Base-by-base conservation (phyloP, 1,140 invertebrate species). In the Caenorhabditis brenneri region DNA sequence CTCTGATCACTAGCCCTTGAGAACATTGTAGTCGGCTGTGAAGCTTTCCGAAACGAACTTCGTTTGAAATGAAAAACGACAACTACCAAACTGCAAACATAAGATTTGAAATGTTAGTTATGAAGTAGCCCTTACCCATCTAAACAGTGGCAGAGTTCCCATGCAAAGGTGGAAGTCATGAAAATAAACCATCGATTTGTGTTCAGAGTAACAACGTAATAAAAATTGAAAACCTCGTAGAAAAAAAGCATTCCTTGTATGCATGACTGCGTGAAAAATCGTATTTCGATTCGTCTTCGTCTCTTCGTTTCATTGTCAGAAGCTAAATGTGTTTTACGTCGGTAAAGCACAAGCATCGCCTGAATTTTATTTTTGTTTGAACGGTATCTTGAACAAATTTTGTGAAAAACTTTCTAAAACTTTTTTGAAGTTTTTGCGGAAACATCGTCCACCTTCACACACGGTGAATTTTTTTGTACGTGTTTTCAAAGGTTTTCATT, bases 221-320 rank as follows among this genome's bases (percentile, higher is more conserved):
- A 82, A 22, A 82, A 82, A 36, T 82, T 82, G 42, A 82, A 48
- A 7, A 82, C 39, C 27, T 82, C 81, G 16, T 82, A 82, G 60
- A 82, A 82, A 24, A 82, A 82, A 12, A 82, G 16, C 12, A 42
- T 29, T 24, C 81, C 81, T 51, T 82, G 81, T n/a, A 82, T 22
- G 48, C 46, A 51, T 1, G 46, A 51, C 16, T 80, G 78, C 1
- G 78, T 49, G 78, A 74, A 74, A n/a, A 74, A 74, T 74, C 65
- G 16, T 7, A 74, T 74, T 46, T 74, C 65, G n/a, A 74, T n/a
- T 19, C 65, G 65, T 19, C 65, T 33, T 15, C 36, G 5, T 74
- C 36, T 74, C 15, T 12, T 39, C 3, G 65, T 24, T 24, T 42
- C 36, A 10, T 22, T n/a, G 36, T 39, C 19, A 0, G 65, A 74